These are phyloP conservation scores for Pipistrellus kuhlii DNA, from an alignment of 2,797 vertebrate genomes.

Conservation along the genomic window DNA sequence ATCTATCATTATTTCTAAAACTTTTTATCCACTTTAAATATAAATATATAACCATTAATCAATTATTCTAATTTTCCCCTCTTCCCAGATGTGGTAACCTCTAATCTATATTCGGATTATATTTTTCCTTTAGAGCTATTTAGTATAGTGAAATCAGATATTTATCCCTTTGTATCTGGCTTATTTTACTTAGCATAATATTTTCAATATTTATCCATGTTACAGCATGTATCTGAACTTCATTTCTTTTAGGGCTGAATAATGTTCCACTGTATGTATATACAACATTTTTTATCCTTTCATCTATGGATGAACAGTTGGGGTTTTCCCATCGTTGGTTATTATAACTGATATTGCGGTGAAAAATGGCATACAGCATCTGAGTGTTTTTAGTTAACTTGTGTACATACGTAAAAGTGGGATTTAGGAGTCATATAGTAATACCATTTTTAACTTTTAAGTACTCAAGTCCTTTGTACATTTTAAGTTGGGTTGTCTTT, in stretches of 20 bases:
- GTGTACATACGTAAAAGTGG: neutral
- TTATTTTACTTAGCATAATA: conserved; percentile 9
- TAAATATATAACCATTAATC: neutral
- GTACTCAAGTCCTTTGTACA: neutral
- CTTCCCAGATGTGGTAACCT: neutral
- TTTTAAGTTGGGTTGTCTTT: neutral
- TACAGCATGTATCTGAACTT: neutral
- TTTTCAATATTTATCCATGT: neutral
- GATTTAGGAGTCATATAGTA: neutral
- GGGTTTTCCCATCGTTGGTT: neutral
- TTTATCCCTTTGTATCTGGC: neutral
- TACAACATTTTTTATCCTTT: neutral
- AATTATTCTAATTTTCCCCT: neutral
- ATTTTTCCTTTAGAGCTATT: conserved; percentile 13
- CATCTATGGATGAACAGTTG: neutral
- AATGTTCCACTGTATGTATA: neutral
- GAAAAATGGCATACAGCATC: neutral
- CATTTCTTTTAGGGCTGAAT: conserved; percentile 25
- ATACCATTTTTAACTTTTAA: neutral
- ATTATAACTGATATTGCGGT: neutral
- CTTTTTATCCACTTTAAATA: neutral
- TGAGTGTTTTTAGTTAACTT: conserved; percentile 14
- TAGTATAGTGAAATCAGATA: neutral
- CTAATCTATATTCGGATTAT: neutral
- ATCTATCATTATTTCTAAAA: neutral